Percentiles rank a stretch among this genome's conserved stretches.
phyloP scores from a whole-genome alignment of 1,140 invertebrate genomes.

The Zaprionus nigranus region DNA sequence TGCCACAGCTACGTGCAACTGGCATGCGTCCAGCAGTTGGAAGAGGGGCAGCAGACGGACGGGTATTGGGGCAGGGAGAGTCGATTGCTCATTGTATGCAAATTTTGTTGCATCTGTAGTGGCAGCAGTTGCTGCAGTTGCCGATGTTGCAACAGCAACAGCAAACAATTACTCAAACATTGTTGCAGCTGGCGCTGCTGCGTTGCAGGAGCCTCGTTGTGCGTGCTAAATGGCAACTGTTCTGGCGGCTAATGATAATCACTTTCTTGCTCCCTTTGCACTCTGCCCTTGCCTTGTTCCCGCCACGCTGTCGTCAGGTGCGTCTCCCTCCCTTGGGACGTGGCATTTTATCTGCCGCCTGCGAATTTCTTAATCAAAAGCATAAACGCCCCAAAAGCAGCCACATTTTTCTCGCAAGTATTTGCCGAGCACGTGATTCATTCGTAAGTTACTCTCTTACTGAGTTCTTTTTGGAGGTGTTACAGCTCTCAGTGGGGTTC shows the following conservation, averaged over 20 bases:
- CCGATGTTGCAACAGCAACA: slow-evolving; percentile 46
- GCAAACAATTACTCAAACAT: slow-evolving; percentile 82
- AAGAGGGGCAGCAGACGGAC: slow-evolving; percentile 24
- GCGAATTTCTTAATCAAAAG: slow-evolving; percentile 57
- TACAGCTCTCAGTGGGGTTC: not conserved
- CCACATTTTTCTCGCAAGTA: slow-evolving; percentile 19
- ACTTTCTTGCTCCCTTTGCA: slow-evolving; percentile 53
- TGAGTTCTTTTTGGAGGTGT: not conserved
- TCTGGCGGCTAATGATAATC: slow-evolving; percentile 78
- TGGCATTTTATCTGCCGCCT: slow-evolving; percentile 13
- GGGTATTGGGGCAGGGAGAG: not conserved
- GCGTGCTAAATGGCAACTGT: slow-evolving; percentile 77
- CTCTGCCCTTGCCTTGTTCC: slow-evolving; percentile 2
- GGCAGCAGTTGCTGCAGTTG: slow-evolving; percentile 40
- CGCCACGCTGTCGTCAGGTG: slow-evolving; percentile 1
- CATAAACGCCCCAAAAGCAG: slow-evolving; percentile 26
- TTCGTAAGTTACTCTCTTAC: slow-evolving; percentile 24
- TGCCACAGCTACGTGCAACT: slow-evolving; percentile 65
- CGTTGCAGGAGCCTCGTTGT: slow-evolving; percentile 54
- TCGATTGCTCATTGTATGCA: slow-evolving; percentile 59
- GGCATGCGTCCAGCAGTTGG: slow-evolving; percentile 19
- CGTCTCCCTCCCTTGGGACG: not conserved
- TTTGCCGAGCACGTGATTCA: slow-evolving; percentile 28
- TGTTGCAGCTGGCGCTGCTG: slow-evolving; percentile 64
- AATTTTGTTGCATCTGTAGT: slow-evolving; percentile 68